phyloP scores from a whole-genome alignment of 1,140 invertebrate genomes.

The Scaptomyza graminum region DNA sequence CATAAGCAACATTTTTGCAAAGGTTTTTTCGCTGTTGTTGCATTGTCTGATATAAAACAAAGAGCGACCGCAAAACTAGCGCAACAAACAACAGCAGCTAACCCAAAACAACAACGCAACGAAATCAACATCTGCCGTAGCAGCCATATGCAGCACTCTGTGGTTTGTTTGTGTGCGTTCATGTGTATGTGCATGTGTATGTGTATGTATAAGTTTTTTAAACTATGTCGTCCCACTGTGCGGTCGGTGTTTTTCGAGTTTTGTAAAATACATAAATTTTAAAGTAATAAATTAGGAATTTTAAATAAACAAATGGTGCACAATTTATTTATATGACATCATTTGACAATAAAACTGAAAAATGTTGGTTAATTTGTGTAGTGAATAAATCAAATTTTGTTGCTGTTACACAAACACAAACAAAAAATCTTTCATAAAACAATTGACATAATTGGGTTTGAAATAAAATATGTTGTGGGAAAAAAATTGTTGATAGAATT shows the following conservation, averaged over 20 bases:
- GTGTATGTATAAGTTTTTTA: not conserved
- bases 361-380: conserved; percentile 62
- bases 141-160: conserved; percentile 72
- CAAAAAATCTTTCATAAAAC: conserved; percentile 28
- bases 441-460: conserved; percentile 62
- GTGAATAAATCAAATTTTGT: conserved; percentile 71
- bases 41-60: conserved; percentile 73
- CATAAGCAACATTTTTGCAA: conserved; percentile 50
- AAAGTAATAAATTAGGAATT: conserved; percentile 62
- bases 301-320: conserved; percentile 58
- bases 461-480: conserved; percentile 22
- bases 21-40: conserved; percentile 34
- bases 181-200: not conserved
- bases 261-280: conserved; percentile 41
- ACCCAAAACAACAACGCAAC: conserved; percentile 43
- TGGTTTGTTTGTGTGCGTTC: conserved; percentile 44
- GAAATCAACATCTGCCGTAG: conserved; percentile 22
- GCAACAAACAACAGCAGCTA: conserved; percentile 61
- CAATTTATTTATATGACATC: conserved; percentile 53
- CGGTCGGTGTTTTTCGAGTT: conserved; percentile 10
- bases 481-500: not conserved
- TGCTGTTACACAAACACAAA: conserved; percentile 2
- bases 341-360: conserved; percentile 35
- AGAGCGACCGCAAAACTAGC: conserved; percentile 71
- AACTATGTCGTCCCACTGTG: conserved; percentile 19